Evolutionary conservation across 2,888 invertebrate genomes (phyloP).

Genomic region (Dynastes hyllus): DNA sequence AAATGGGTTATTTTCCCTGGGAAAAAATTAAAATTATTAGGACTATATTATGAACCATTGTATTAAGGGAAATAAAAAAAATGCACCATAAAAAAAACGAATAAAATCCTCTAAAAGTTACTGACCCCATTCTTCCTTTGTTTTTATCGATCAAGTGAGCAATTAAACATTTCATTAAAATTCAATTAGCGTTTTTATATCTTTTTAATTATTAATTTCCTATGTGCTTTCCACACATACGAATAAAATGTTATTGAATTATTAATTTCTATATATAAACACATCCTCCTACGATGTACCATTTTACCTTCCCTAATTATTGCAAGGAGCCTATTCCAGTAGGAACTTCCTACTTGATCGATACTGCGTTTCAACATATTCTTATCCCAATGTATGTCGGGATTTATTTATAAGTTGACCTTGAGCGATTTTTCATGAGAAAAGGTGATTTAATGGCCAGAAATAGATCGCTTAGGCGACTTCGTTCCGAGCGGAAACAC

Average conservation of each 20-base stretch:
- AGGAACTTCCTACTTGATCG: too few species aligned
- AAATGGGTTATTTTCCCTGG: too few species aligned
- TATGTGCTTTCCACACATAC: background rate
- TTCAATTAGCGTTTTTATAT: background rate
- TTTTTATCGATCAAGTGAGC: background rate
- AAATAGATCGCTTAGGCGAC: conserved; percentile 6
- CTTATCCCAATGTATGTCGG: background rate
- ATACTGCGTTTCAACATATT: too few species aligned
- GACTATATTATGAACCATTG: too few species aligned
- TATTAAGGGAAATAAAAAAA: too few species aligned
- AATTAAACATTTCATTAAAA: conserved; percentile 19
- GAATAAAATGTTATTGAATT: background rate
- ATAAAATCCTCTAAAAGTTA: background rate
- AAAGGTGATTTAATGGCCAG: conserved; percentile 30
- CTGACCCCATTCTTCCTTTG: background rate
- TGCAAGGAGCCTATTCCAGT: too few species aligned
- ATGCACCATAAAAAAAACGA: too few species aligned
- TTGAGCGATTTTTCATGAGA: conserved; percentile 29
- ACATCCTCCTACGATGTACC: too few species aligned
- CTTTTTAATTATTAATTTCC: conserved; percentile 1
- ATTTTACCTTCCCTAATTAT: too few species aligned
- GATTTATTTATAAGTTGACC: conserved; percentile 34
- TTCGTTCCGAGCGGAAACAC: too few species aligned
- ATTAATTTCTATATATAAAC: too few species aligned
- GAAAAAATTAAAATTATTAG: too few species aligned